Evolutionary conservation across 2,113 vertebrate species (phyloP).

Genomic region (Etia nguti): DNA sequence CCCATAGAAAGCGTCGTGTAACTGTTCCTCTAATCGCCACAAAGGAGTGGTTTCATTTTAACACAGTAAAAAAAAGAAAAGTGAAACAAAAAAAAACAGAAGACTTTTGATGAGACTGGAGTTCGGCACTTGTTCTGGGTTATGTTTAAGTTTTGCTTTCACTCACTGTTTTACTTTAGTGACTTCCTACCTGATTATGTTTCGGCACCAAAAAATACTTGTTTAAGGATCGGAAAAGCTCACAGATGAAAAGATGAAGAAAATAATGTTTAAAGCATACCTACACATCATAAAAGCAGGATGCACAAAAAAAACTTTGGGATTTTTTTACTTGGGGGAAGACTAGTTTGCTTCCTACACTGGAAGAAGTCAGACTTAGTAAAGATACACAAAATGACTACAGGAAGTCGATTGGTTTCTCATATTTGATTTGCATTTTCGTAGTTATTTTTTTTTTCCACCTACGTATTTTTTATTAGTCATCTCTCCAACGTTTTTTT

Average conservation of each 20-base stretch:
- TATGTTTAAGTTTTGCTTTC: neutral
- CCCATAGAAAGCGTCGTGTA: neutral
- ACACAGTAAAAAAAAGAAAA: neutral
- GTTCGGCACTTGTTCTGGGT: neutral
- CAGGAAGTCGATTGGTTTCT: neutral
- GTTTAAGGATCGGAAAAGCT: neutral
- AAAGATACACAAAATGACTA: neutral
- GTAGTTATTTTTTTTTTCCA: neutral
- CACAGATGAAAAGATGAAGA: neutral
- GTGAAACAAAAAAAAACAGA: accelerated
- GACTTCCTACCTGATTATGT: neutral
- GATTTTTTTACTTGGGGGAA: neutral
- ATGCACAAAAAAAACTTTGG: neutral
- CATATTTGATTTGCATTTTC: neutral
- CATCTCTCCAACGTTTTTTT: accelerated
- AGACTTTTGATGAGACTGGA: neutral
- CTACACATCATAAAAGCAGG: neutral
- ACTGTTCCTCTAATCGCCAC: accelerated
- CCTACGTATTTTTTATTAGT: neutral
- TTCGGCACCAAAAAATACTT: too few species aligned
- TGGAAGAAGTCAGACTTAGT: accelerated
- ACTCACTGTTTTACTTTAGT: neutral
- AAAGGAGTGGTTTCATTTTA: neutral
- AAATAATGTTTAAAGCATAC: neutral
- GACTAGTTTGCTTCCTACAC: neutral